Conservation (phyloP, 2,888 invertebrate genomes). For the Hemithea aestivaria region DNA sequence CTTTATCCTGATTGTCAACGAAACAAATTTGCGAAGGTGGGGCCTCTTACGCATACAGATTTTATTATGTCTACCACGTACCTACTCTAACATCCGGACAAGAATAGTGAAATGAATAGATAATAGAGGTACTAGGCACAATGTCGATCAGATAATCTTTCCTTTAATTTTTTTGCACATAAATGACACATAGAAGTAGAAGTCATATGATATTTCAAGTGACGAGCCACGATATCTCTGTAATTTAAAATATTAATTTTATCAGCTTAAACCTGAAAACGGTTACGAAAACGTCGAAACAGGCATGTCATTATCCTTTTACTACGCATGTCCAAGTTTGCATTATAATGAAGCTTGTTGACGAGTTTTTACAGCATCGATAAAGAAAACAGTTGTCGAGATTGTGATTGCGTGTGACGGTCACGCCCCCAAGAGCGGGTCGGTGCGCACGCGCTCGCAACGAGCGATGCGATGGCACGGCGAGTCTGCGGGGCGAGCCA, state of each 20-base stretch:
- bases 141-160: too few relatives aligned
- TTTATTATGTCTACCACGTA: slow-evolving; percentile 41
- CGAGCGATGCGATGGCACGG: slow-evolving; percentile 26
- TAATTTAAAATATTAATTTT: too few relatives aligned
- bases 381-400: slow-evolving; percentile 29
- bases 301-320: too few relatives aligned
- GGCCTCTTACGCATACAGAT: too few relatives aligned
- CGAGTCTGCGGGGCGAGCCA: slow-evolving; percentile 30
- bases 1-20: not conserved
- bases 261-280: too few relatives aligned
- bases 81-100: slow-evolving; percentile 33
- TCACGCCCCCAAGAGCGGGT: slow-evolving; percentile 43
- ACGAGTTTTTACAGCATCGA: slow-evolving; percentile 9
- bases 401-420: slow-evolving; percentile 42
- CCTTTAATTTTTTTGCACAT: too few relatives aligned
- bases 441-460: slow-evolving; percentile 41
- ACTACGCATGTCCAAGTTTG: not conserved
- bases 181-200: too few relatives aligned
- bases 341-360: slow-evolving; percentile 1
- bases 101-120: slow-evolving; percentile 33
- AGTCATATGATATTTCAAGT: too few relatives aligned
- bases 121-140: too few relatives aligned
- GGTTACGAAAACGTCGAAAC: too few relatives aligned
- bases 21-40: too few relatives aligned
- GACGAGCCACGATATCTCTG: too few relatives aligned